Percentiles rank a stretch among this genome's conserved stretches.
These are phyloP conservation scores for Orchesella cincta DNA, from an alignment of 1,140 invertebrate species.

Conservation along the genomic window DNA sequence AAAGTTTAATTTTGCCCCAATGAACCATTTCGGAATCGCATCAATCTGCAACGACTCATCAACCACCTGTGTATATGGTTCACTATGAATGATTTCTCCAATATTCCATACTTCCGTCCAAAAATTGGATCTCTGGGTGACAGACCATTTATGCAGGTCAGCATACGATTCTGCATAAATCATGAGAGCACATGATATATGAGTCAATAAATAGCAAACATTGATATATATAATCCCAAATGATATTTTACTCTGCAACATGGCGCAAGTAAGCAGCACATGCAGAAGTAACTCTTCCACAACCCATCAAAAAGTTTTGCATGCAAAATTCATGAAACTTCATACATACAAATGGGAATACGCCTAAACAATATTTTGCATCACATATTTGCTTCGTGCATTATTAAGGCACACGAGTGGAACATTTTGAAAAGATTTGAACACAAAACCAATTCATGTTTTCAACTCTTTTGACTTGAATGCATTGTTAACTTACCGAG, in stretches of 20 bases:
- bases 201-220: too few relatives aligned
- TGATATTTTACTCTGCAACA: too few relatives aligned
- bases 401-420: neutral
- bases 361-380: too few relatives aligned
- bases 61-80: conserved; percentile 39
- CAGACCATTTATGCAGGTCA: conserved; percentile 50
- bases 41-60: conserved; percentile 46
- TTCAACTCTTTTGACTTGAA: neutral
- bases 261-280: too few relatives aligned
- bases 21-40: conserved; percentile 50
- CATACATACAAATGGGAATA: too few relatives aligned
- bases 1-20: conserved; percentile 49
- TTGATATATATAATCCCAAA: too few relatives aligned
- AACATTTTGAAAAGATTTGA: neutral
- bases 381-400: too few relatives aligned
- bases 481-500: conserved; percentile 38
- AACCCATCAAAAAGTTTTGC: too few relatives aligned
- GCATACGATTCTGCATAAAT: conserved; percentile 34
- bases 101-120: conserved; percentile 49
- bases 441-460: neutral
- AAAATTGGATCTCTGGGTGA: conserved; percentile 34
- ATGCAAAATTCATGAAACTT: too few relatives aligned
- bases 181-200: neutral
- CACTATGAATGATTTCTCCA: conserved; percentile 40
- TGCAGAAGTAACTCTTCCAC: too few relatives aligned